Base-by-base conservation (phyloP, 2,888 invertebrate species). In the Beris chalybata region DNA sequence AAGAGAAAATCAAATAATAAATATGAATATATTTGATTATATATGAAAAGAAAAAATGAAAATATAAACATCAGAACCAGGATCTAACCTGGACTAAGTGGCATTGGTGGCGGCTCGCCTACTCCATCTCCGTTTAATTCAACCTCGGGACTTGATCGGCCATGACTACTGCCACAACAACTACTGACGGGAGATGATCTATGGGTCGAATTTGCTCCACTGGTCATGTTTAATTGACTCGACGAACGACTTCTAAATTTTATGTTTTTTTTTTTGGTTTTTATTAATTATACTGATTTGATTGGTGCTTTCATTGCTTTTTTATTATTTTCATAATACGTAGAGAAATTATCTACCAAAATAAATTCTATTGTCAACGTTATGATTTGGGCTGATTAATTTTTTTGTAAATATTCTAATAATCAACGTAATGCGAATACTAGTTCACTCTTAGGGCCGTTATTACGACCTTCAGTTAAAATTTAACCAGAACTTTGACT, bases 141-240 rank as follows among this genome's bases (percentile, higher is more conserved):
- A 75, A 75, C 76, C 73, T 81, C 80, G 72, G 80, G 81, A 78
- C 80, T 81, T 76, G 79, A 81, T 73, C 80, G 78, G 71, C 79
- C 80, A 73, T 80, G 79, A 79, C 80, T 81, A 79, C 79, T 81
- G 78, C 80, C 80, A 78, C 80, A 81, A 80, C 80, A 81, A 81
- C 81, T 81, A 80, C 80, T 81, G 77, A 81, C 79, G 75, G 80
- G 80, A 73, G 81, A 81, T 75, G 81, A 79, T 76, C 80, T 79
- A 78, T 78, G 79, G 74, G 79, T 79, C 77, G 79, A 78, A 78
- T 77, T 77, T 76, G 77, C 77, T 78, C 78, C 78, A 78, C 78
- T 77, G 75, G 76, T 77, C 78, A 79, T 77, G 78, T 79, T 78
- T 78, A 80, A 79, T 80, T 79, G 80, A 79, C 78, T 78, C 76